These are phyloP conservation scores for Zenarchopterus dispar DNA, from an alignment of 2,797 vertebrate genomes.

Conservation along the genomic window DNA sequence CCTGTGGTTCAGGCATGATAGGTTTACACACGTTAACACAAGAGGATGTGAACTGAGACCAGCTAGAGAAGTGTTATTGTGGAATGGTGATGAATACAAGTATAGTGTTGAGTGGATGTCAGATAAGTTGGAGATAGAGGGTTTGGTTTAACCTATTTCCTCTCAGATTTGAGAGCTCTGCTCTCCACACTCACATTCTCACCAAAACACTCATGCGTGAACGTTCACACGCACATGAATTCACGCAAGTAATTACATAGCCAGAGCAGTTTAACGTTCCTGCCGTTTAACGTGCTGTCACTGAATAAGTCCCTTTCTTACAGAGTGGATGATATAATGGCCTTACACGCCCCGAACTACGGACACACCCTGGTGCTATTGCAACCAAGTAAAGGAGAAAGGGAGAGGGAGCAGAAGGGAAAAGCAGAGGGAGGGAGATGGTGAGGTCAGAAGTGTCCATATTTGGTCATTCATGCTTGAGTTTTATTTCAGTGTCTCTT, in stretches of 20 bases:
- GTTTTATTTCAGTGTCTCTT: constrained; percentile 46
- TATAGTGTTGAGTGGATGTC: constrained; percentile 15
- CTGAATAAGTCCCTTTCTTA: constrained; percentile 69
- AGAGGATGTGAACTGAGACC: neutral
- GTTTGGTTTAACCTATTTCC: constrained; percentile 34
- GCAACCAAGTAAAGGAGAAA: constrained; percentile 45
- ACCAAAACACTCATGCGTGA: constrained; percentile 17
- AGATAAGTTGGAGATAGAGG: constrained; percentile 18
- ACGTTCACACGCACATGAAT: constrained; percentile 42
- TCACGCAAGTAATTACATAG: constrained; percentile 41
- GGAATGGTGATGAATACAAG: neutral
- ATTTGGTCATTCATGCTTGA: constrained; percentile 79
- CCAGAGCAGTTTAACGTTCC: constrained; percentile 45
- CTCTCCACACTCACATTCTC: constrained; percentile 11
- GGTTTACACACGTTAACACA: constrained; percentile 19
- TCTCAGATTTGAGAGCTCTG: constrained; percentile 4
- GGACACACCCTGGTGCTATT: constrained; percentile 78
- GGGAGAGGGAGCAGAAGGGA: constrained; percentile 21
- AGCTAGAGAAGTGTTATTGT: constrained; percentile 5
- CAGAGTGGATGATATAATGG: constrained; percentile 67
- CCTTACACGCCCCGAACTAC: constrained; percentile 69
- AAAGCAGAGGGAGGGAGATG: constrained; percentile 44
- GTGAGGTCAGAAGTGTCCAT: constrained; percentile 79
- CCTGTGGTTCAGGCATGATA: constrained; percentile 11
- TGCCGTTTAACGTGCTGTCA: constrained; percentile 41